Percentiles rank a stretch among this genome's conserved stretches.
Evolutionary conservation across 2,888 invertebrate genomes (phyloP).

Genomic region (Pheosia gnoma): DNA sequence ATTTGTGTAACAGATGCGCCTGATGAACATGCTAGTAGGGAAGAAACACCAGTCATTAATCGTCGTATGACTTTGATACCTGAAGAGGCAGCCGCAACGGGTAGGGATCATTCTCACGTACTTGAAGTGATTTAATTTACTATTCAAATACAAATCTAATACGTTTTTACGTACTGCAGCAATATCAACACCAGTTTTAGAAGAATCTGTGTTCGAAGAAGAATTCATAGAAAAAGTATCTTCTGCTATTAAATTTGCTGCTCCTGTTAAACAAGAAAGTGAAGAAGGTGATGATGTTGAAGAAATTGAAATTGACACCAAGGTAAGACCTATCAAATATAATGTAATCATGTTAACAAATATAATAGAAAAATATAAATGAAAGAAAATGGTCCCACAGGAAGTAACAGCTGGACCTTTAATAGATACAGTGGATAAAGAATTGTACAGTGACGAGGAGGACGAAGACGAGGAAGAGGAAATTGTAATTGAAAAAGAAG

Average conservation of each 20-base stretch:
- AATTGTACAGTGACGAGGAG: slow-evolving; percentile 71
- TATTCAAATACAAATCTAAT: slow-evolving; percentile 22
- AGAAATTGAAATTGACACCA: slow-evolving; percentile 31
- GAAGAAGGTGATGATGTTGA: slow-evolving; percentile 55
- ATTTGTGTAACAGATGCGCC: slow-evolving; percentile 61
- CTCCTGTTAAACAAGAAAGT: slow-evolving; percentile 48
- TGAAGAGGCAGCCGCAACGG: slow-evolving; percentile 52
- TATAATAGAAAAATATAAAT: slow-evolving; percentile 13
- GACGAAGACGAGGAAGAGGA: slow-evolving; percentile 64
- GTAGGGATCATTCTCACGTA: slow-evolving; percentile 40
- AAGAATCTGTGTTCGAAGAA: slow-evolving; percentile 45
- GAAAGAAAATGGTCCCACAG: slow-evolving; percentile 38
- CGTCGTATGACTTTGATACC: slow-evolving; percentile 75
- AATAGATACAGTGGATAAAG: slow-evolving; percentile 52
- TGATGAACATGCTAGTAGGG: slow-evolving; percentile 56
- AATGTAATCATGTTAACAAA: slow-evolving; percentile 7
- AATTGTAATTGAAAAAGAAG: slow-evolving; percentile 52
- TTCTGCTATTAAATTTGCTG: slow-evolving; percentile 43
- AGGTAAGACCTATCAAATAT: slow-evolving; percentile 38
- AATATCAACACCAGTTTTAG: slow-evolving; percentile 36
- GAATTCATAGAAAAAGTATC: slow-evolving; percentile 38
- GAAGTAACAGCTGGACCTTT: slow-evolving; percentile 26
- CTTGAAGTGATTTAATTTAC: slow-evolving; percentile 12
- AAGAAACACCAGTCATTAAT: slow-evolving; percentile 65
- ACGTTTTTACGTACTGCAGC: slow-evolving; percentile 43